phyloP scores from a whole-genome alignment of 92 coral and sea anemone species.

The Parazoanthus darwini region DNA sequence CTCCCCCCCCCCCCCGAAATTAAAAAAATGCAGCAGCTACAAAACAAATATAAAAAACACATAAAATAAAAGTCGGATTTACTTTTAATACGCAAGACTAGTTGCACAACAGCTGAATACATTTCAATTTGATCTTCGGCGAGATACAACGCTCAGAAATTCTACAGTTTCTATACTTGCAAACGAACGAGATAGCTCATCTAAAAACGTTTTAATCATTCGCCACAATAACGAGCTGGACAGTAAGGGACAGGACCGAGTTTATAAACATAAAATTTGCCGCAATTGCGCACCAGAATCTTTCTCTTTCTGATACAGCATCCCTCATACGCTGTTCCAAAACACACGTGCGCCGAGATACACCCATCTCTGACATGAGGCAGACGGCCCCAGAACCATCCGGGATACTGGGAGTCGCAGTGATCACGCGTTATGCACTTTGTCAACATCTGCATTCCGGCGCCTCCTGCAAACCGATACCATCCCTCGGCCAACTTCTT shows the following conservation, averaged over 20 bases:
- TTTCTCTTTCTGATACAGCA: slow-evolving; percentile 63
- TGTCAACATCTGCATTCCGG: slow-evolving; percentile 75
- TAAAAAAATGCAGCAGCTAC: too few relatives aligned
- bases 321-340: slow-evolving; percentile 63
- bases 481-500: slow-evolving; percentile 84
- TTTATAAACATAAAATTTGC: slow-evolving; percentile 76
- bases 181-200: neutral
- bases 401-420: slow-evolving; percentile 78
- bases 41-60: too few relatives aligned
- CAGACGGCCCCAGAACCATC: slow-evolving; percentile 86
- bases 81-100: neutral
- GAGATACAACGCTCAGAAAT: neutral
- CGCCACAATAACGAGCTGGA: slow-evolving; percentile 72
- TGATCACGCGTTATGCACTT: slow-evolving; percentile 59
- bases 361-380: slow-evolving; percentile 81
- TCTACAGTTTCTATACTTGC: neutral
- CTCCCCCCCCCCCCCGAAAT: too few relatives aligned
- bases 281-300: slow-evolving; percentile 84
- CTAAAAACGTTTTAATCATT: neutral
- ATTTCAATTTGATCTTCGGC: neutral
- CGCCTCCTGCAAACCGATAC: slow-evolving; percentile 82
- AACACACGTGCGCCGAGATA: slow-evolving; percentile 70
- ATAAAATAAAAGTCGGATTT: too few relatives aligned
- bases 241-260: slow-evolving; percentile 71
- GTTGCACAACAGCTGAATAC: neutral